These are phyloP conservation scores for Drosophila takahashii DNA, from an alignment of 1,140 invertebrate species.

Conservation along the genomic window DNA sequence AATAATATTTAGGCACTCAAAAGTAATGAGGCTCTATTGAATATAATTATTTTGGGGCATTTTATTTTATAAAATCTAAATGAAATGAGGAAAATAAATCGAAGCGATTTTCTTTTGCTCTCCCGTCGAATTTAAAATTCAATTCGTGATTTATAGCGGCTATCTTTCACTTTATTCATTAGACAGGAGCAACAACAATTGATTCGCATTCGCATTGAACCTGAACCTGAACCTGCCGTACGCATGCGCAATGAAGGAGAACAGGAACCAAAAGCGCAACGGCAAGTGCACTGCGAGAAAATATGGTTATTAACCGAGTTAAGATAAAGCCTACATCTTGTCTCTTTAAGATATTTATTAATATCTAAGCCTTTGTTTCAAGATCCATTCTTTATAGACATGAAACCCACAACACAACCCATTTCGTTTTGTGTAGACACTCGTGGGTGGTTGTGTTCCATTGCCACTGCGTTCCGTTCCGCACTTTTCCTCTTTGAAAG, in stretches of 20 bases:
- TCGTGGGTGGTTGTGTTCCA: constrained; percentile 15
- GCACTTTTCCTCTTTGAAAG: background rate
- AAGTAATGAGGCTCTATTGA: background rate
- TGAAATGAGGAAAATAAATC: constrained; percentile 7
- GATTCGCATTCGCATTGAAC: constrained; percentile 62
- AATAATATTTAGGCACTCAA: background rate
- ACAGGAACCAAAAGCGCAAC: constrained; percentile 65
- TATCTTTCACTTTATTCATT: constrained; percentile 75
- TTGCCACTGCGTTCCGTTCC: constrained; percentile 28
- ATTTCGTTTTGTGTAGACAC: constrained; percentile 1
- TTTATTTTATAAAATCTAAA: background rate
- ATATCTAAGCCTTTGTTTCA: no score
- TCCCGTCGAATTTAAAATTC: constrained; percentile 14
- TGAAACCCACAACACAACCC: background rate
- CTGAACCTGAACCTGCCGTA: constrained; percentile 39
- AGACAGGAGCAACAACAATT: constrained; percentile 21
- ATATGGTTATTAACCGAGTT: background rate
- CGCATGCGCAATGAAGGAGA: constrained; percentile 65
- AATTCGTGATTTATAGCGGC: constrained; percentile 59
- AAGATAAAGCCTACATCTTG: no score
- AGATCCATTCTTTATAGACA: background rate
- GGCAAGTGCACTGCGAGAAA: constrained; percentile 24
- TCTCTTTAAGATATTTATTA: no score
- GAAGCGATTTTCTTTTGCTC: constrained; percentile 1
- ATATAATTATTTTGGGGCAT: background rate